These are phyloP conservation scores for Oegoconia quadripuncta DNA, from an alignment of 2,888 invertebrate genomes.

Conservation along the genomic window DNA sequence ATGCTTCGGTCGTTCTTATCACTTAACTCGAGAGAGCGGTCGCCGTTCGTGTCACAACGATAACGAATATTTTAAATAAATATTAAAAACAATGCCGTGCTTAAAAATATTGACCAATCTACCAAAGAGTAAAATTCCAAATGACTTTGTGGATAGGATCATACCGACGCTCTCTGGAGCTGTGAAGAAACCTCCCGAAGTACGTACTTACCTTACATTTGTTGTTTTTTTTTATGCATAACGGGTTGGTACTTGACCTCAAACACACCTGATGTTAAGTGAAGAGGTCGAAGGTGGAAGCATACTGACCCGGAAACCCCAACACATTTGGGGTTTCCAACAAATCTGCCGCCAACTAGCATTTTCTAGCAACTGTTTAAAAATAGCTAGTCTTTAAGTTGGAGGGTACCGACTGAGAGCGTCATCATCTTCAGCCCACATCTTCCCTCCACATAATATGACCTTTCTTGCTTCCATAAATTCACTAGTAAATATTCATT, in stretches of 20 bases:
- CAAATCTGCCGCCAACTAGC: no score
- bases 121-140: slow-evolving; percentile 40
- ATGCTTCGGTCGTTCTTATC: neutral
- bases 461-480: neutral
- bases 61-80: slow-evolving; percentile 6
- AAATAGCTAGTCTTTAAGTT: no score
- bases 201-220: slow-evolving; percentile 27
- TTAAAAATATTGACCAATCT: slow-evolving; percentile 56
- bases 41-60: slow-evolving; percentile 5
- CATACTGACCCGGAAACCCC: no score
- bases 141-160: slow-evolving; percentile 45
- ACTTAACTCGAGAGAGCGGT: neutral
- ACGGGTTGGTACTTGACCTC: no score
- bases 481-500: neutral
- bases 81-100: slow-evolving; percentile 48
- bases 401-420: no score
- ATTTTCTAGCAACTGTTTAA: no score
- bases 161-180: slow-evolving; percentile 39
- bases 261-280: neutral
- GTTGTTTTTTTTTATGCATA: no score
- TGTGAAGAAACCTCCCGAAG: slow-evolving; percentile 37
- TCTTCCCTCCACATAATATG: neutral
- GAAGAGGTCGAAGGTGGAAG: no score
- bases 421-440: no score
- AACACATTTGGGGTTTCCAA: no score